Conservation (phyloP, 2,113 vertebrate genomes). For the Pipa parva region DNA sequence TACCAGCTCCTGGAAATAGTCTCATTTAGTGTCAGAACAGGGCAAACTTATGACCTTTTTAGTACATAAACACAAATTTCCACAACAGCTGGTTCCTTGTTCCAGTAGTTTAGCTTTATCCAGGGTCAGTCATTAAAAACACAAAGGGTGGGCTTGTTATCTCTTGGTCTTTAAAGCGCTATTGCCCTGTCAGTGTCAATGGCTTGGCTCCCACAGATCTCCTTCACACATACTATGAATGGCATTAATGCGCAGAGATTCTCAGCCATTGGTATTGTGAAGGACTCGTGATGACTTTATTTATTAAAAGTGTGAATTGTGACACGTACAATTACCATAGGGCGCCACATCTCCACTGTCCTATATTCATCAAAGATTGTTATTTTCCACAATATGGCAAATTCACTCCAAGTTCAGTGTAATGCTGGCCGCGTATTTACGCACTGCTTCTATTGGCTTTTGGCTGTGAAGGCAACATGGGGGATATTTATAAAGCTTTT, state of each 20-base stretch:
- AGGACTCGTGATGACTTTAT: no score
- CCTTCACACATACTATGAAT: background rate
- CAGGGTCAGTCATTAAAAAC: conserved; percentile 31
- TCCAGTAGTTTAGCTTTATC: conserved; percentile 19
- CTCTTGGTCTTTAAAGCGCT: conserved; percentile 13
- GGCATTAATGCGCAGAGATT: background rate
- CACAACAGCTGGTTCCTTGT: conserved; percentile 38
- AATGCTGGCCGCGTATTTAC: no score
- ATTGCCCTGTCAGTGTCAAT: conserved; percentile 1
- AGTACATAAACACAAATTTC: conserved; percentile 30
- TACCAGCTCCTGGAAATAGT: conserved; percentile 39
- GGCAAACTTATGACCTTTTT: conserved; percentile 29
- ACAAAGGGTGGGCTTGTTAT: conserved; percentile 39
- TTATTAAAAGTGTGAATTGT: no score
- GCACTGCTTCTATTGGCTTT: no score
- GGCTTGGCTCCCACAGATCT: conserved; percentile 19
- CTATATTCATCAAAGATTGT: no score
- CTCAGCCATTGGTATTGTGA: background rate
- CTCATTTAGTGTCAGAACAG: conserved; percentile 19
- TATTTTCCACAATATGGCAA: no score
- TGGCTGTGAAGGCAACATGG: no score
- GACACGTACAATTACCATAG: no score
- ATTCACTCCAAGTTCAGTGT: no score
- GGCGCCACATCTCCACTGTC: no score
- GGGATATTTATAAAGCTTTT: no score